These are phyloP conservation scores for Martes martes DNA, from an alignment of 2,113 vertebrate species.

Conservation along the genomic window DNA sequence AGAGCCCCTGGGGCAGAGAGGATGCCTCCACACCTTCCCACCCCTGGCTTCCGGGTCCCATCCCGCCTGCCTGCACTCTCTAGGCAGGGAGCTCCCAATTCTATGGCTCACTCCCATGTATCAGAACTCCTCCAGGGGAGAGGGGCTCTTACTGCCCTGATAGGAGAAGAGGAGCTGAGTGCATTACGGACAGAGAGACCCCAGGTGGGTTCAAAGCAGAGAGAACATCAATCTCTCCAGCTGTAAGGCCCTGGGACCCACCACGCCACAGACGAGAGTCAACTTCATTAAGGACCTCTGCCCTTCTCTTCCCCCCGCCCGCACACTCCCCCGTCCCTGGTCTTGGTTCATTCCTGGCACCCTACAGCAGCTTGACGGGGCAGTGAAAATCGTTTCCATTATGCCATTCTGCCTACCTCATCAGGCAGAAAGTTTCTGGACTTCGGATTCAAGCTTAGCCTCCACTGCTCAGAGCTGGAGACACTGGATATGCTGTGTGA, in stretches of 20 bases:
- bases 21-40: neutral
- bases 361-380: neutral
- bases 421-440: neutral
- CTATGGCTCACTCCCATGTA: accelerated
- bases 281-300: neutral
- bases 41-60: neutral
- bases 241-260: neutral
- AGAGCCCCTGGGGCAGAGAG: neutral
- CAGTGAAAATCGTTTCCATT: neutral
- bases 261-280: neutral
- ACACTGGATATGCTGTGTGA: accelerated
- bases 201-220: neutral
- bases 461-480: neutral
- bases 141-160: neutral
- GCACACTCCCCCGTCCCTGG: too few species aligned
- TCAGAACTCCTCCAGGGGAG: neutral
- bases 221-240: neutral
- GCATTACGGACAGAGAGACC: neutral
- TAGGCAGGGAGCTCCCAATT: neutral
- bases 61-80: accelerated
- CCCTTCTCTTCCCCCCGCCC: neutral
- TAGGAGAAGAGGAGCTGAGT: neutral
- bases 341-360: neutral
- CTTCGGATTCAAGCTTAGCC: neutral
- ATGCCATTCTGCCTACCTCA: too few species aligned